Base-by-base conservation (phyloP, 2,888 invertebrate genomes). In the Himalopsyche japonica region DNA sequence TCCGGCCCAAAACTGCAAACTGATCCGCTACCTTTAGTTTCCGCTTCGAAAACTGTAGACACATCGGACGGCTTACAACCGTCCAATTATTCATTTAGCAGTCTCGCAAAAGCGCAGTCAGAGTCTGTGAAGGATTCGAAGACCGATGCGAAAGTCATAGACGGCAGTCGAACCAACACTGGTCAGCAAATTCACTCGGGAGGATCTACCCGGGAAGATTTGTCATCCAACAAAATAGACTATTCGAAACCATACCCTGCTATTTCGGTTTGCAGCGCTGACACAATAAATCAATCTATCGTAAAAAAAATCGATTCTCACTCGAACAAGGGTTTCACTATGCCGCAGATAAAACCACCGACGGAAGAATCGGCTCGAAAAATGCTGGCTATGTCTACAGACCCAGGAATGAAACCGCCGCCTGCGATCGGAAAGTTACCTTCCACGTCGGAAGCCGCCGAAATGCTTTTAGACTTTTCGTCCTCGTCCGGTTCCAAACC, bases 401-500 rank as follows among this genome's bases (percentile, higher is more conserved):
- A 85, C 8, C 82, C 80, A 15, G 82, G 85, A 79, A 92, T 92
- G 92, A 92, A 92, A 88, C 92, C 92, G 30, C 91, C 92, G 10
- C 91, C 91, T 0, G 88, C 91, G 0, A 91, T 92, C 64, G 91
- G 92, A 0, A 89, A 92, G 1, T 90, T 91, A 70, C 91, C 91
- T 0, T 92, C 92, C 1, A 92, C 92, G 0, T 93, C 94, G 85
- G 94, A 94, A 87, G 93, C 94, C 0, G 93, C 94, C 0, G 95
- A 95, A 88, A 93, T 94, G 91, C 88, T 95, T 84, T 88, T 95
- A 83, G 95, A 95, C 88, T 95, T 95, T 88, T 94, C 95, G 0
- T 92, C 94, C 18, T 91, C 92, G 15, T 92, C 93, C 2, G 93
- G 93, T 47, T 93, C 92, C 86, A 92, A 93, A 87, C 87, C 87